These are phyloP conservation scores for Neomonachus schauinslandi DNA, from an alignment of 2,113 vertebrate genomes.

Conservation along the genomic window DNA sequence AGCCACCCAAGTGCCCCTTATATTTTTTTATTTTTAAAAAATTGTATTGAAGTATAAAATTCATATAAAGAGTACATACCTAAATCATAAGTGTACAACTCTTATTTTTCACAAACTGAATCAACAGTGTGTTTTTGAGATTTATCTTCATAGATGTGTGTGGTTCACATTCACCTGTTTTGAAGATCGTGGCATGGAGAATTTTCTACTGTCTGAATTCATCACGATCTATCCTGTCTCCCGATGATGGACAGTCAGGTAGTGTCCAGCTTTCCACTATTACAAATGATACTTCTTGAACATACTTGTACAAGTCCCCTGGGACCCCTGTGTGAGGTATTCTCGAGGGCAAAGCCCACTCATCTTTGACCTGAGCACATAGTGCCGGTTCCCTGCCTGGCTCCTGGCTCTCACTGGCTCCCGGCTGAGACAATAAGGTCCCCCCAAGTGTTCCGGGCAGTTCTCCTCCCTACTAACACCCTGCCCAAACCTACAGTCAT, in stretches of 20 bases:
- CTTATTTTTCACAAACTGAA: neutral
- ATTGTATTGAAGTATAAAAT: conserved; percentile 11
- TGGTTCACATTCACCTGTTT: neutral
- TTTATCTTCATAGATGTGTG: neutral
- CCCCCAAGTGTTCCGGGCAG: neutral
- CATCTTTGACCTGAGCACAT: neutral
- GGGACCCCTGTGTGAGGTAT: neutral
- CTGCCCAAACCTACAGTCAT: neutral
- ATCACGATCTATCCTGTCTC: neutral
- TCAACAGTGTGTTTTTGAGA: conserved; percentile 9
- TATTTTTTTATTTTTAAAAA: neutral
- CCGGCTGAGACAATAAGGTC: neutral
- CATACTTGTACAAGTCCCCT: neutral
- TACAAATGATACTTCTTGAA: neutral
- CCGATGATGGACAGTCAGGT: neutral
- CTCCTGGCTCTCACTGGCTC: neutral
- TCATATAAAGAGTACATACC: neutral
- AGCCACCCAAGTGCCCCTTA: neutral
- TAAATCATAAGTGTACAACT: neutral
- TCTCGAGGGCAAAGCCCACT: neutral
- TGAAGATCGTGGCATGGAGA: neutral
- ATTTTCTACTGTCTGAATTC: neutral
- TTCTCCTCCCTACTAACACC: neutral
- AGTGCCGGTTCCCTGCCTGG: neutral
- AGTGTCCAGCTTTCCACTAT: neutral